A percentile compares a stretch with the other conserved stretches of the same genome.
These are phyloP conservation scores for Enteromius treurensis DNA, from an alignment of 2,797 vertebrate species.

Conservation along the genomic window DNA sequence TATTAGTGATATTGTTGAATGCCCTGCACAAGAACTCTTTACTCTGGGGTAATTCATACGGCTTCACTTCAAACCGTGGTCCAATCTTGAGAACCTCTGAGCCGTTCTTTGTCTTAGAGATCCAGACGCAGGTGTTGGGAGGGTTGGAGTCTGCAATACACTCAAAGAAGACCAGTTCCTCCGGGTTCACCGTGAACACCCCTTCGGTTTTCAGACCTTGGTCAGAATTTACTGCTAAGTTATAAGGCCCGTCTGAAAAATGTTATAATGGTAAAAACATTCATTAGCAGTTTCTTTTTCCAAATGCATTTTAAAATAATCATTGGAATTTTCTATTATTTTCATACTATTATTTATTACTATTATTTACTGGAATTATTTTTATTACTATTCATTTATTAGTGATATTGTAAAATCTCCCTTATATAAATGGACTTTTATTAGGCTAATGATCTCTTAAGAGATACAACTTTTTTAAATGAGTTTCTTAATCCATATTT, in stretches of 20 bases:
- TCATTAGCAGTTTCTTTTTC: neutral
- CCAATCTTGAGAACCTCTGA: slow-evolving; percentile 86
- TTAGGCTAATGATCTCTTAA: neutral
- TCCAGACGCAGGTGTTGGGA: slow-evolving; percentile 92
- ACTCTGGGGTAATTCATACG: slow-evolving; percentile 81
- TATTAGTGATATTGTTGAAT: slow-evolving; percentile 92
- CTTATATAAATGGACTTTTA: neutral
- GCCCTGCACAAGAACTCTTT: slow-evolving; percentile 88
- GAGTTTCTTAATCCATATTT: neutral
- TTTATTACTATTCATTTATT: neutral
- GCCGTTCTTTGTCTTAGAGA: slow-evolving; percentile 82
- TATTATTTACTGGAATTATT: neutral
- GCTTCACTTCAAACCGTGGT: slow-evolving; percentile 83
- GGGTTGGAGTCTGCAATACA: slow-evolving; percentile 96
- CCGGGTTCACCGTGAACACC: slow-evolving; percentile 90
- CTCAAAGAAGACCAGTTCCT: slow-evolving; percentile 87
- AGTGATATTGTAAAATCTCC: too few relatives aligned
- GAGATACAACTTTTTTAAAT: neutral
- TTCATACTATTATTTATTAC: neutral
- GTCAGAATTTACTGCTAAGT: slow-evolving; percentile 88
- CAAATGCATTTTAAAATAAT: neutral
- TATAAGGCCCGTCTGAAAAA: slow-evolving; percentile 92
- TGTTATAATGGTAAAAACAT: neutral
- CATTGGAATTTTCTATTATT: neutral
- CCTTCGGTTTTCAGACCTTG: slow-evolving; percentile 86